These are phyloP conservation scores for Caenorhabditis tropicalis DNA, from an alignment of 1,140 invertebrate genomes.

Conservation along the genomic window DNA sequence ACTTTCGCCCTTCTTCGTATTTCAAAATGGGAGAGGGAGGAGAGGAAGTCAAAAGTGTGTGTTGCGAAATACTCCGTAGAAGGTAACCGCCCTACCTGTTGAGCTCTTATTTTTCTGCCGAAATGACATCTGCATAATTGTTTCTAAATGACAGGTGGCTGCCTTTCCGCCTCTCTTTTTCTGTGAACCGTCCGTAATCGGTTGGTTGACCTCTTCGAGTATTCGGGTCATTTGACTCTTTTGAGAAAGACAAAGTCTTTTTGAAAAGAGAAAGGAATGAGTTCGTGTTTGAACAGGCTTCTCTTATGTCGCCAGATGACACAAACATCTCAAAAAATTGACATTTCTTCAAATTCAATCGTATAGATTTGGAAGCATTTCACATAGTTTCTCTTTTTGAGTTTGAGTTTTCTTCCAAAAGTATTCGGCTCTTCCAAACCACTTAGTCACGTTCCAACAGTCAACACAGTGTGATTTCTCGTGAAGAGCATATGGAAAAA, in stretches of 20 bases:
- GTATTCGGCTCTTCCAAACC: not conserved
- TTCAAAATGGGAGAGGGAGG: not conserved
- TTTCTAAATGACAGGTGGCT: constrained; percentile 17
- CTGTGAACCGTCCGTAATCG: not conserved
- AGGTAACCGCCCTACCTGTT: not conserved
- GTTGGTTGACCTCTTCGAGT: not conserved
- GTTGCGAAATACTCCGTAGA: not conserved
- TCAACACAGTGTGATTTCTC: not conserved
- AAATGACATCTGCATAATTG: not conserved
- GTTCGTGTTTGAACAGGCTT: not conserved
- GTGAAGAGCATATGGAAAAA: constrained; percentile 16
- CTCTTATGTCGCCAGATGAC: not conserved
- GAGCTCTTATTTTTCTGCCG: not conserved
- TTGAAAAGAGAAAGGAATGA: not conserved
- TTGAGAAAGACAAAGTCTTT: not conserved
- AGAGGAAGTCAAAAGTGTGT: not conserved
- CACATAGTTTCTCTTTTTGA: not conserved
- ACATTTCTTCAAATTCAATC: not conserved
- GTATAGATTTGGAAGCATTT: not conserved
- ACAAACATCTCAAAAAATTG: not conserved
- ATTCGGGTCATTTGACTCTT: constrained; percentile 22
- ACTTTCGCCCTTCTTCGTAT: not conserved
- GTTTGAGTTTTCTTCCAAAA: not conserved
- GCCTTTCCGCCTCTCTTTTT: too few species aligned
- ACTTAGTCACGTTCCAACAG: not conserved